phyloP scores from a whole-genome alignment of 2,113 vertebrate species.

The Antechinus stuartii region DNA sequence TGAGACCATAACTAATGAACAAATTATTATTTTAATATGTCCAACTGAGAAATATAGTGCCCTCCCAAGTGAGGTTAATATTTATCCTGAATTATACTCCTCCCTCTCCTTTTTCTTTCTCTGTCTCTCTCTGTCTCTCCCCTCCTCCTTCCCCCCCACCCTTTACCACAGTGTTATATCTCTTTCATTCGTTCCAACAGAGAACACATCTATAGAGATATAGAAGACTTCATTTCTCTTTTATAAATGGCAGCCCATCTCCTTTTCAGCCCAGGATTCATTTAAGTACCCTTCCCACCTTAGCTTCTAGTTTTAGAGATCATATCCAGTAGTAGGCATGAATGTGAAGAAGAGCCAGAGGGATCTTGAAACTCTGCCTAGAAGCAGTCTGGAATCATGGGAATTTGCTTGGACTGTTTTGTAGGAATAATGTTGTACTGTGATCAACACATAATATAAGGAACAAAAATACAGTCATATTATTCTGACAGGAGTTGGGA shows the following conservation, averaged over 20 bases:
- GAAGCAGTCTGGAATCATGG: background rate
- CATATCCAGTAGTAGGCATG: constrained; percentile 4
- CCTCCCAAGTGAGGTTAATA: constrained; percentile 16
- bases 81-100: constrained; percentile 47
- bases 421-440: background rate
- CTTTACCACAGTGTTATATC: background rate
- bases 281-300: background rate
- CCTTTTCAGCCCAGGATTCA: background rate
- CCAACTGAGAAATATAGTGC: constrained; percentile 30
- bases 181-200: constrained; percentile 28
- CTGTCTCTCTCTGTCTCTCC: background rate
- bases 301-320: constrained; percentile 11
- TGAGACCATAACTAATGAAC: constrained; percentile 45
- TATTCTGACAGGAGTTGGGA: background rate
- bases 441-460: background rate
- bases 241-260: background rate
- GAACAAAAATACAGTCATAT: constrained; percentile 3
- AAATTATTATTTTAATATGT: constrained; percentile 40
- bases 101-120: too few species aligned
- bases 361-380: constrained; percentile 37
- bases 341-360: background rate
- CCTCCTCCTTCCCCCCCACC: background rate
- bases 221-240: constrained; percentile 31
- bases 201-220: background rate
- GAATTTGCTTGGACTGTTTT: constrained; percentile 3